Evolutionary conservation across 2,888 invertebrate species (phyloP), one percentile per base, ranked within the genome.

Genomic region (Mongoloraphidia duomilia): DNA sequence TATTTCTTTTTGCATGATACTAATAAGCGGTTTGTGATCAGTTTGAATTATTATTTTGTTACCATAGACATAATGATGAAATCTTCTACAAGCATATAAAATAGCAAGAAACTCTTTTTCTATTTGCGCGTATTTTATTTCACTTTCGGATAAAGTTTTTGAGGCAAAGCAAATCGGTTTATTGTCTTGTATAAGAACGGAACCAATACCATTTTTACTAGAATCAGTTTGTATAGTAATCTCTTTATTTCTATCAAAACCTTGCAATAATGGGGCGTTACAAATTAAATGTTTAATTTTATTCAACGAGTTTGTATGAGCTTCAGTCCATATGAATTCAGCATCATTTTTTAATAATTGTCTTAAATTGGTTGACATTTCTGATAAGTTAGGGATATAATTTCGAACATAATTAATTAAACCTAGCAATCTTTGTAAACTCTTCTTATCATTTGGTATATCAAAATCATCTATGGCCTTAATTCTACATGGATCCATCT

Each of bases 131-230:
- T 54, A 57, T 14, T 49, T 34, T 44, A 47, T 34, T 46, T 56
- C 54, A 26, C 49, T 37, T 9, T 45, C 12, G 9, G 42, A 51
- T 26, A 56, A 44, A 34, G 50, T 44, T 34, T 47, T n/a, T 3
- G 53, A 54, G n/a, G 51, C 52, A 53, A 52, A 56, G n/a, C 52
- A 44, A 17, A 55, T 47, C 9, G 55, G 54, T 37, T 39, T 45
- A 43, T 51, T 46, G 5, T 48, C 14, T 38, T 55, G 54, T 13
- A 54, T n/a, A 10, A 52, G 35, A 34, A 44, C 50, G 33, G 46
- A 49, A 10, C 52, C 54, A 12, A 53, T n/a, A 13, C 45, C 52
- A 47, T 44, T 38, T 38, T 46, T 48, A 42, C 45, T 41, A 9
- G 50, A 26, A 39, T 37, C 46, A 26, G 39, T 35, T 40, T 45